Percentiles rank a stretch among this genome's conserved stretches.
Conservation (phyloP, 2,797 vertebrate genomes). For the Sitta carolinensis region DNA sequence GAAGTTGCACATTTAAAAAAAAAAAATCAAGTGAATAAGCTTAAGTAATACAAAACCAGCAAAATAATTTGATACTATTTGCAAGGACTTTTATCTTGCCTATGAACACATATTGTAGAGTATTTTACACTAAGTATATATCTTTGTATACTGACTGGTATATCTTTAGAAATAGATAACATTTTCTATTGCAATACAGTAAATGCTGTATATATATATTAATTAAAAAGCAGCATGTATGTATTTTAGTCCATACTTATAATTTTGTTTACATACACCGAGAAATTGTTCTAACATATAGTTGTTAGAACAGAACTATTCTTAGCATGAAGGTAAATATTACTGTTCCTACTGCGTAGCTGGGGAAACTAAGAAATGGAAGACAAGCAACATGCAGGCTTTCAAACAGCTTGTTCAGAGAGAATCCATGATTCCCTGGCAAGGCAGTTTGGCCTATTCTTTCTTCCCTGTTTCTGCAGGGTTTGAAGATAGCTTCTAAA, state of each 20-base stretch:
- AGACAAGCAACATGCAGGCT: neutral
- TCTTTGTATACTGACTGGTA: neutral
- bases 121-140: neutral
- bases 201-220: neutral
- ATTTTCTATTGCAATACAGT: neutral
- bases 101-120: neutral
- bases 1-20: neutral
- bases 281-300: neutral
- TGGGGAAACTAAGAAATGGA: neutral
- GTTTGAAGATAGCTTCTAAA: neutral
- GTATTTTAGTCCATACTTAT: neutral
- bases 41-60: neutral
- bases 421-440: neutral
- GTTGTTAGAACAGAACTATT: neutral
- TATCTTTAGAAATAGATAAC: neutral
- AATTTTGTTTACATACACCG: neutral
- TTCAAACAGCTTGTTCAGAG: neutral
- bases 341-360: neutral
- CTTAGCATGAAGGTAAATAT: neutral
- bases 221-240: neutral
- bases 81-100: neutral
- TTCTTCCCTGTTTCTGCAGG: neutral
- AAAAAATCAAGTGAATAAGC: neutral
- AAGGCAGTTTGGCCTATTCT: neutral
- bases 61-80: neutral